Evolutionary conservation across 2,888 invertebrate species (phyloP).

Genomic region (Cheilosia variabilis): DNA sequence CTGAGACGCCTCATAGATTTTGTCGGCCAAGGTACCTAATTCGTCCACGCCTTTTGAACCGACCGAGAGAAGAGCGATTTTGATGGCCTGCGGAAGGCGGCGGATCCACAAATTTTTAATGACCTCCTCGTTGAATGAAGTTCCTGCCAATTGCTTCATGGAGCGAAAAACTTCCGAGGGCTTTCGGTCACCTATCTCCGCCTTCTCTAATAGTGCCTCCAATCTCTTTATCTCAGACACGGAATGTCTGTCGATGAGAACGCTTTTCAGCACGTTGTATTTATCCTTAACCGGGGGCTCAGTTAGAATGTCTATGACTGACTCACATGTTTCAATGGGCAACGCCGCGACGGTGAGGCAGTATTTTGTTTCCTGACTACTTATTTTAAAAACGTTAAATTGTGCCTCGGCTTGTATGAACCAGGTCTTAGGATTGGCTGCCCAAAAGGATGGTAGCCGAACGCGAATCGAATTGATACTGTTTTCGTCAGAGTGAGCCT

Average conservation of each 20-base stretch:
- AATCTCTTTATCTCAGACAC: conserved; percentile 24
- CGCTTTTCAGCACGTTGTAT: conserved; percentile 10
- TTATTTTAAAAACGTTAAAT: conserved; percentile 14
- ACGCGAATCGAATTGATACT: conserved; percentile 12
- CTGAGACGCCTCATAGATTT: no score
- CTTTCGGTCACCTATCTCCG: conserved; percentile 31
- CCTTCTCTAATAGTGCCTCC: conserved; percentile 21
- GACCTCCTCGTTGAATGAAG: no score
- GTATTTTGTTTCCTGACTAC: conserved; percentile 18
- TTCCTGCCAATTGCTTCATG: no score
- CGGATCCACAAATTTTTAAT: no score
- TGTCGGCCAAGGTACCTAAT: no score
- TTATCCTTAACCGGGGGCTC: conserved; percentile 21
- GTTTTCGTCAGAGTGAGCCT: conserved; percentile 5
- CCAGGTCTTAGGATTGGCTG: conserved; percentile 18
- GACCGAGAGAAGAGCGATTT: no score
- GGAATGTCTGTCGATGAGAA: conserved; percentile 17
- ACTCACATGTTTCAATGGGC: conserved; percentile 24
- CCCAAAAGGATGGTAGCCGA: conserved; percentile 25
- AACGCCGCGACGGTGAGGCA: conserved; percentile 30
- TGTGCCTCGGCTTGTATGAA: conserved; percentile 39
- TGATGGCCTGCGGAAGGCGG: no score
- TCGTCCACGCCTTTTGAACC: no score
- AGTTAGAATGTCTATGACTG: conserved; percentile 25
- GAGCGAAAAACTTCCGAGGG: no score